Base-by-base conservation (phyloP, 2,888 invertebrate genomes). In the Sylvicola cinctus region DNA sequence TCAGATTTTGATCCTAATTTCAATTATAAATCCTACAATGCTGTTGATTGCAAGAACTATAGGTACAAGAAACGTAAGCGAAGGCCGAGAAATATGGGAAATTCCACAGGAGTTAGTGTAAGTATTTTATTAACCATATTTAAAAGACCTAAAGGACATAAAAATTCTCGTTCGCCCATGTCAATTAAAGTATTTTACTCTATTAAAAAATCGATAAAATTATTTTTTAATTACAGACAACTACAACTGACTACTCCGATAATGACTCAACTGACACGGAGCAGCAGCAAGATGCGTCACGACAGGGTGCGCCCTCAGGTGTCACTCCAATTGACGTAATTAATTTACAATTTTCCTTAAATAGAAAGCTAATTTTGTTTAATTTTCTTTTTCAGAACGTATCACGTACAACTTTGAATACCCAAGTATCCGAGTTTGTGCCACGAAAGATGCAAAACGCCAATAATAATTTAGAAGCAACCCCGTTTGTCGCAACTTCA, bases 371-470 rank as follows among this genome's bases (percentile, higher is more conserved):
- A n/a, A n/a, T n/a, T n/a, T n/a, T n/a, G n/a, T n/a, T n/a, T n/a
- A n/a, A n/a, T n/a, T n/a, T n/a, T n/a, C n/a, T n/a, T n/a, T n/a
- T 20, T 3, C 27, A 36, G 36, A 29, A 25, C 16, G 15, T 33
- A 25, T 13, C 28, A 13, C 16, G 16, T 25, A 31, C 35, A 32
- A 37, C 33, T 15, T 34, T 43, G 13, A 43, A 41, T 29, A 35
- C 37, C 16, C 36, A 43, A 34, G 40, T 39, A 16, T 33, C 40
- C 27, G 43, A 43, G 35, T 41, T 41, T 33, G 32, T 40, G n/a
- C 41, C 41, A 15, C 31, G 36, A 25, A 26, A 8, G 10, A 26
- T 15, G 17, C 20, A 31, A 32, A 26, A 16, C 3, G 28, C 27
- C 16, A 16, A 17, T 16, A 15, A 10, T 15, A 25, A n/a, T n/a